Evolutionary conservation across 1,140 invertebrate genomes (phyloP).

Genomic region (Halesus radiatus): DNA sequence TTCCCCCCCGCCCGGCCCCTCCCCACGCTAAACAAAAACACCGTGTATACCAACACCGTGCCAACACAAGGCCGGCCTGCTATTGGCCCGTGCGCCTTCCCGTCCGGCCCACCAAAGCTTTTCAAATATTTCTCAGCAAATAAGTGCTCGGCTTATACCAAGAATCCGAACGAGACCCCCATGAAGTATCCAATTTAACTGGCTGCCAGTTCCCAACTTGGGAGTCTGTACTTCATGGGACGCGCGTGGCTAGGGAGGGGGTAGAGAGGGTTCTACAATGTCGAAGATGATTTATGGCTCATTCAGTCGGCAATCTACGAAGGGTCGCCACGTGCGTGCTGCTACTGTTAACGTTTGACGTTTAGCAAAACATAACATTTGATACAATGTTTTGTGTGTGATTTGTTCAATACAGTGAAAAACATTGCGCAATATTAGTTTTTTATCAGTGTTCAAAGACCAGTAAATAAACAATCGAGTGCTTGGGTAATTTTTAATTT

Average conservation of each 20-base stretch:
- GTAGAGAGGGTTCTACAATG: slow-evolving; percentile 28
- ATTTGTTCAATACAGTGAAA: no score
- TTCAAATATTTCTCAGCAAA: slow-evolving; percentile 59
- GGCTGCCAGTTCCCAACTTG: no score
- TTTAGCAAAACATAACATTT: not conserved
- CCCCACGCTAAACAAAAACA: slow-evolving; percentile 66
- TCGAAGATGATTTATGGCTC: slow-evolving; percentile 43
- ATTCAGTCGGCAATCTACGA: slow-evolving; percentile 31
- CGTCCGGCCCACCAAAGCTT: slow-evolving; percentile 58
- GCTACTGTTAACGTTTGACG: not conserved
- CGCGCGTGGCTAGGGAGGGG: slow-evolving; percentile 5
- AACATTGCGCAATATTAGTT: not conserved
- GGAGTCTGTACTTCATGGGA: not conserved
- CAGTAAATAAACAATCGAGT: not conserved
- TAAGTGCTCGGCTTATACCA: slow-evolving; percentile 53
- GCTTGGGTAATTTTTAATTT: not conserved
- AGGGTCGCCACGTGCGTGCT: slow-evolving; percentile 24
- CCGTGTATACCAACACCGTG: slow-evolving; percentile 64
- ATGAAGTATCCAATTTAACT: not conserved
- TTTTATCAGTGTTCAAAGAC: not conserved
- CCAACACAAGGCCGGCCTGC: slow-evolving; percentile 54
- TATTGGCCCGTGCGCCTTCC: slow-evolving; percentile 54
- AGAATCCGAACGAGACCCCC: slow-evolving; percentile 32
- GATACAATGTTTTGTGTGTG: no score
- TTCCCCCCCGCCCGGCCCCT: slow-evolving; percentile 38